Percentiles rank a stretch among this genome's conserved stretches.
These are phyloP conservation scores for Avahi laniger DNA, from an alignment of 2,797 vertebrate genomes.

Conservation along the genomic window DNA sequence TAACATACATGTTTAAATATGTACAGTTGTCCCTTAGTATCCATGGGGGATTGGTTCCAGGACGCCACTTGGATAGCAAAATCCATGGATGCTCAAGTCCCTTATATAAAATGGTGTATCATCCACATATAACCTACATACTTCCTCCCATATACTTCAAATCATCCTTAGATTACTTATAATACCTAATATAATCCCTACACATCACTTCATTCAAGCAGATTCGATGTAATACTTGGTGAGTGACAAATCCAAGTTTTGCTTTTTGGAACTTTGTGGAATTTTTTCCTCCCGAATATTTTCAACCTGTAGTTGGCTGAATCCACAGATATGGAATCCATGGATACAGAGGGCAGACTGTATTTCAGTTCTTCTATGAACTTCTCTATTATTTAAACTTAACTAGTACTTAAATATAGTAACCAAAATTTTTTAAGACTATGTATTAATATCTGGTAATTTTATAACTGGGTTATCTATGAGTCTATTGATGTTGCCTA, in stretches of 20 bases:
- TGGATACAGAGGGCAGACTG: not conserved
- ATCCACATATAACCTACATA: not conserved
- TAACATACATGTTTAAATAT: not conserved
- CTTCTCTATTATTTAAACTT: not conserved
- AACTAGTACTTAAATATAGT: not conserved
- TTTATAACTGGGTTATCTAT: not conserved
- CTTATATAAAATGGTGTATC: not conserved
- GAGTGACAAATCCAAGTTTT: not conserved
- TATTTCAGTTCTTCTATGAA: not conserved
- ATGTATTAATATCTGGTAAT: not conserved
- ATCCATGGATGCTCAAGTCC: not conserved
- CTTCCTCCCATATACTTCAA: not conserved
- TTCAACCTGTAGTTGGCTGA: not conserved
- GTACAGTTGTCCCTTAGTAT: not conserved
- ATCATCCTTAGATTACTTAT: not conserved
- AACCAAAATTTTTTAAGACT: not conserved
- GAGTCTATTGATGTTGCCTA: not conserved
- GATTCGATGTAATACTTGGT: not conserved
- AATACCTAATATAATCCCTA: not conserved
- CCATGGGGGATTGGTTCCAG: not conserved
- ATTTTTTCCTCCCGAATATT: not conserved
- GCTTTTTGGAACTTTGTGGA: not conserved
- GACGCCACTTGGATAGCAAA: not conserved
- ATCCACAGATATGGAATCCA: not conserved
- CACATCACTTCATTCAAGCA: not conserved